Evolutionary conservation across 1,140 invertebrate genomes (phyloP), one percentile per base, ranked within the genome.

Genomic region (Calephelis nemesis): DNA sequence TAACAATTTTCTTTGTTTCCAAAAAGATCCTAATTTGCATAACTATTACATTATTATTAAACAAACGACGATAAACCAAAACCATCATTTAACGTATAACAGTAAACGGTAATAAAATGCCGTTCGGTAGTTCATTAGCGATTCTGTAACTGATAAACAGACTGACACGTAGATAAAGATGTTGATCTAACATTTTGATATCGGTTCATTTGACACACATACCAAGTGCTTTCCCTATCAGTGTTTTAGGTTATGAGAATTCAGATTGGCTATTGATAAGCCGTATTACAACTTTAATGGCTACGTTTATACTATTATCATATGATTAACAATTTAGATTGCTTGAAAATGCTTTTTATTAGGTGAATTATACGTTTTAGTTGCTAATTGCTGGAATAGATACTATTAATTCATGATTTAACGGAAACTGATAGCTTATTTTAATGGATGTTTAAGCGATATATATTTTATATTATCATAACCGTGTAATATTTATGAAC

Each of bases 221-320:
- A 40, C 30, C 58, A 40, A 60, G 39, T 12, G 58, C 58, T 60
- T 60, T 60, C 58, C 58, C 58, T 60, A 60, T 60, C 54, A 60
- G 54, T 60, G 54, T 60, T 60, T 7, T 60, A 60, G 54, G 54
- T 60, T 60, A 60, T 60, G 54, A 60, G 54, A 60, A 60, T 60
- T 60, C 54, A 39, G 54, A 60, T 40, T 12, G 39, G 30, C 5
- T 40, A 39, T 40, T 58, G 52, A 58, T 58, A 58, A 58, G 12
- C 19, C 30, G 30, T 30, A 30, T 6, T 58, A 58, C 54, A 58
- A 12, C 8, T 58, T 58, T 58, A 58, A 58, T 58, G 19, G 54
- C 30, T 58, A 30, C 11, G 30, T 58, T 58, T 58, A 58, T 19
- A 4, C 39, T 58, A 30, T 58, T 58, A 58, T 58, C 54, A 39